Conservation (phyloP, 2,888 invertebrate species). For the Mesorhabditis sp. region DNA sequence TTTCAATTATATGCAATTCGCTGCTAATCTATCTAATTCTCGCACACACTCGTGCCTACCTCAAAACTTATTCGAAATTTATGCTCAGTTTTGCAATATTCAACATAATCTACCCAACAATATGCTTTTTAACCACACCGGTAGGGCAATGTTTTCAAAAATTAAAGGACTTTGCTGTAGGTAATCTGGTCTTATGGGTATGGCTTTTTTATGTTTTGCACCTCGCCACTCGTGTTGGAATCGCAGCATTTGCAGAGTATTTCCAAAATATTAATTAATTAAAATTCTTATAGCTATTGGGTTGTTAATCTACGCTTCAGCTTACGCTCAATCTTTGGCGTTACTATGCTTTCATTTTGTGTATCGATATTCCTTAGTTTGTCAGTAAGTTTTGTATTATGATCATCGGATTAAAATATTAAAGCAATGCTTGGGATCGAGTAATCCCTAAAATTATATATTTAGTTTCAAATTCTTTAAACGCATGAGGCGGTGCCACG, state of each 20-base stretch:
- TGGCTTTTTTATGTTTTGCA: slow-evolving; percentile 5
- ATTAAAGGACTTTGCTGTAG: not conserved
- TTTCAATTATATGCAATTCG: not conserved
- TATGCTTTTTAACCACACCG: not conserved
- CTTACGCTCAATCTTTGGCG: not conserved
- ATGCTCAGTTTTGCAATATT: not conserved
- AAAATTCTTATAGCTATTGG: not conserved
- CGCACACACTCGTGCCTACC: not conserved
- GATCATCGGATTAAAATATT: not conserved
- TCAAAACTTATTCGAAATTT: not conserved
- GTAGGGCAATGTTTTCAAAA: not conserved
- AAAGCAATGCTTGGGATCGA: not conserved
- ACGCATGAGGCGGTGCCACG: not conserved
- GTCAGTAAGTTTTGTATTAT: not conserved
- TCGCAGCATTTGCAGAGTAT: not conserved
- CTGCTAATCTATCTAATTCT: not conserved
- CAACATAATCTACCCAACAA: slow-evolving; percentile 4
- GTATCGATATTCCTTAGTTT: not conserved
- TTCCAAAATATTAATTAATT: not conserved
- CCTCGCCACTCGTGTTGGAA: not conserved
- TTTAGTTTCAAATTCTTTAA: not conserved
- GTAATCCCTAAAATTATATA: not conserved
- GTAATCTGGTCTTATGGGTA: not conserved
- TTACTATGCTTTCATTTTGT: slow-evolving; percentile 4
- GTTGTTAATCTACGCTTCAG: not conserved